Evolutionary conservation across 1,140 invertebrate species (phyloP).

Genomic region (Drosophila pseudoobscura): DNA sequence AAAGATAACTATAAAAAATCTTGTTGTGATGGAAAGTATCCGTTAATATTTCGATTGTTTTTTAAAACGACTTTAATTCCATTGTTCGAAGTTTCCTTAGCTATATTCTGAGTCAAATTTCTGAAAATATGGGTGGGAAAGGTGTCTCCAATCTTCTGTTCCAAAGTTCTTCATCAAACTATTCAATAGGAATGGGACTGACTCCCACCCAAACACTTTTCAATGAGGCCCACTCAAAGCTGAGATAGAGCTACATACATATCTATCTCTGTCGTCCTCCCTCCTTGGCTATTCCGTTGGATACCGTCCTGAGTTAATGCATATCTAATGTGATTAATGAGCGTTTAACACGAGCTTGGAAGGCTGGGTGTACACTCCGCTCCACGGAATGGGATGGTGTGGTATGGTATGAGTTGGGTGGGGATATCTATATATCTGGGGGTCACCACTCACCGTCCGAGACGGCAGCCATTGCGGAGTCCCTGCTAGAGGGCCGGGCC

Average conservation of each 20-base stretch:
- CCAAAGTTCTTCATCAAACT: too few species aligned
- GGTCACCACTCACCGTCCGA: constrained; percentile 27
- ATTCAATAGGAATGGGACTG: too few species aligned
- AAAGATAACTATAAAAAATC: too few species aligned
- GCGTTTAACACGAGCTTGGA: constrained; percentile 71
- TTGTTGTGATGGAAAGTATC: too few species aligned
- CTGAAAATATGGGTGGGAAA: too few species aligned
- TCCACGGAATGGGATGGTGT: neutral
- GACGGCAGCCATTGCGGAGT: neutral
- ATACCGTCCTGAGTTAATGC: constrained; percentile 66
- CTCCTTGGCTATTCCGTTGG: constrained; percentile 7
- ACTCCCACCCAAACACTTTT: too few species aligned
- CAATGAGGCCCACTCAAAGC: neutral
- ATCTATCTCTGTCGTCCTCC: constrained; percentile 2
- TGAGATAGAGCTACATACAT: constrained; percentile 8
- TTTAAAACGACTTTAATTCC: too few species aligned
- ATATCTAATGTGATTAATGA: constrained; percentile 81
- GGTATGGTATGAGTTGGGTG: constrained; percentile 5
- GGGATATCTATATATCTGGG: constrained; percentile 40
- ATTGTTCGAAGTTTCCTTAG: too few species aligned
- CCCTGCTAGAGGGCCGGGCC: neutral
- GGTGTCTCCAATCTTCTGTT: too few species aligned
- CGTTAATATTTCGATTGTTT: too few species aligned
- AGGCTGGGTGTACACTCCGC: constrained; percentile 11
- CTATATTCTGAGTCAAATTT: too few species aligned